Conservation (phyloP, 2,888 invertebrate species). For the Pimpla rufipes region DNA sequence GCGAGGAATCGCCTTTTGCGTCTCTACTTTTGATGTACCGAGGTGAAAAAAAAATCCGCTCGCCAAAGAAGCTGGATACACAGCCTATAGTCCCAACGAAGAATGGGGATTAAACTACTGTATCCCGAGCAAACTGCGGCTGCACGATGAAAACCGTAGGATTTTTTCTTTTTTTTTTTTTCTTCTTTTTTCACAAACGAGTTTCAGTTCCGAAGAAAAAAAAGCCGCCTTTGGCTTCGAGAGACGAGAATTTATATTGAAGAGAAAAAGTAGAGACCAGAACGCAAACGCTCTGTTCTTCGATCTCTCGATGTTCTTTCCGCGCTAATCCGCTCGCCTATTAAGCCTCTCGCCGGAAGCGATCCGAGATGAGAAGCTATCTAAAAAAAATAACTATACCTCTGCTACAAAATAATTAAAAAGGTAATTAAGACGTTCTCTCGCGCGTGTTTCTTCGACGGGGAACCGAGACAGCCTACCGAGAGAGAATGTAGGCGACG, state of each 20-base stretch:
- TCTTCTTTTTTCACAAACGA: too few species aligned
- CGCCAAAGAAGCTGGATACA: too few species aligned
- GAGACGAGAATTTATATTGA: not conserved
- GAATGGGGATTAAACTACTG: too few species aligned
- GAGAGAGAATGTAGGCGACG: not conserved
- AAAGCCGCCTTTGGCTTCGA: not conserved
- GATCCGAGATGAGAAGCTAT: conserved; percentile 21
- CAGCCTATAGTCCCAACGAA: too few species aligned
- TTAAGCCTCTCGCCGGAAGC: conserved; percentile 15
- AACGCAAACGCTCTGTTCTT: not conserved
- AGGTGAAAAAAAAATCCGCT: too few species aligned
- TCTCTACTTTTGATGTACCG: not conserved
- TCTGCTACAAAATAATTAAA: conserved; percentile 54
- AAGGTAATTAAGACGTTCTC: conserved; percentile 48
- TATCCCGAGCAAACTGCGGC: too few species aligned
- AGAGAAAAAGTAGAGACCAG: conserved; percentile 9
- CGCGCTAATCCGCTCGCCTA: not conserved
- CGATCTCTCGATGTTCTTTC: not conserved
- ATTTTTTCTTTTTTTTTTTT: not conserved
- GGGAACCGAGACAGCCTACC: not conserved
- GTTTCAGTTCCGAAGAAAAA: not conserved
- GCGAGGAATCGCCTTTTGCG: not conserved
- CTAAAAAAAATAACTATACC: conserved; percentile 38
- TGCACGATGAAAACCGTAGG: too few species aligned
- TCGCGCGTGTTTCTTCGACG: conserved; percentile 9